phyloP scores from a whole-genome alignment of 2,888 invertebrate species.

The Electrophaes corylata region DNA sequence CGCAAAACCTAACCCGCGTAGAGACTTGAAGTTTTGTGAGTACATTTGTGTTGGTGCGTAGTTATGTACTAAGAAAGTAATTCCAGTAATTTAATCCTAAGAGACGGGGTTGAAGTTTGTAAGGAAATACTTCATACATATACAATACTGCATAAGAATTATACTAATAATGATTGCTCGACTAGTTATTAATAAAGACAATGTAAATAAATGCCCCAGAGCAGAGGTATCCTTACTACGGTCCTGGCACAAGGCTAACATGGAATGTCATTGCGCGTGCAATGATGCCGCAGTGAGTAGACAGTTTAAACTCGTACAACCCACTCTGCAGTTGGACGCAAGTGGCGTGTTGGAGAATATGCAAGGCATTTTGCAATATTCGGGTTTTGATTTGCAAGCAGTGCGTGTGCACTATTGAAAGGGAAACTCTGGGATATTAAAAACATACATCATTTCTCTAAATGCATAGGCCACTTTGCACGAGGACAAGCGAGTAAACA shows the following conservation, averaged over 20 bases:
- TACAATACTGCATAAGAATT: too few relatives aligned
- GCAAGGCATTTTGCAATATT: not conserved
- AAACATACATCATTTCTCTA: not conserved
- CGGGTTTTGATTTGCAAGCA: not conserved
- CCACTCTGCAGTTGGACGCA: slow-evolving; percentile 1
- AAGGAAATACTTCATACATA: too few relatives aligned
- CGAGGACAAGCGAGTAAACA: not conserved
- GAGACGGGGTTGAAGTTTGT: too few relatives aligned
- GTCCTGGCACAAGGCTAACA: slow-evolving; percentile 3
- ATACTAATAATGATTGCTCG: too few relatives aligned
- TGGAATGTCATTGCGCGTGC: slow-evolving; percentile 6
- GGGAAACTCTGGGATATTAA: not conserved
- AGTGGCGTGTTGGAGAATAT: slow-evolving; percentile 4
- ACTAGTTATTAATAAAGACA: not conserved
- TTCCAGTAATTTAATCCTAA: too few relatives aligned
- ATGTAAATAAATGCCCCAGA: not conserved
- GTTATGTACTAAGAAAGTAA: too few relatives aligned
- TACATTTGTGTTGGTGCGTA: too few relatives aligned
- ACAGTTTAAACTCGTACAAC: slow-evolving; percentile 10
- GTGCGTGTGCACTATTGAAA: not conserved
- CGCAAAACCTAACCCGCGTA: too few relatives aligned
- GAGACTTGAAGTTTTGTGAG: too few relatives aligned
- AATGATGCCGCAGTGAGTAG: slow-evolving; percentile 14
- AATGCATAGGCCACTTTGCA: not conserved
- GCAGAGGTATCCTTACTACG: not conserved